These are phyloP conservation scores for Poliocrania exsul DNA, from an alignment of 2,797 vertebrate genomes.

Conservation along the genomic window DNA sequence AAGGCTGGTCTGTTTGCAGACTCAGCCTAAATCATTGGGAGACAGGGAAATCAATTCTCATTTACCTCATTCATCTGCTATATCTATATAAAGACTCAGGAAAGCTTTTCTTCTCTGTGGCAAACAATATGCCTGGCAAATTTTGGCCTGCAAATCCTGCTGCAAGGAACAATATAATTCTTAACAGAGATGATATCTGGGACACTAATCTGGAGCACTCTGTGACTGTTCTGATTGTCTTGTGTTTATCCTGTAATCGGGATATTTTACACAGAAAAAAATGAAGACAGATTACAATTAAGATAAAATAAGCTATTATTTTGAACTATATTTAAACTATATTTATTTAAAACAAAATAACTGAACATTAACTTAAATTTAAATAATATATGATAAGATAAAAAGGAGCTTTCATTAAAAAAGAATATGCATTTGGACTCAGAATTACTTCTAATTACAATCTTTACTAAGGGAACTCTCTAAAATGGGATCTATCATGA, in stretches of 20 bases:
- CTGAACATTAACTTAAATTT: not conserved
- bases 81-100: not conserved
- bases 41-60: not conserved
- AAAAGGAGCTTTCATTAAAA: not conserved
- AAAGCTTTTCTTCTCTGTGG: not conserved
- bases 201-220: not conserved
- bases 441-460: not conserved
- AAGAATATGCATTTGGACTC: not conserved
- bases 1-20: not conserved
- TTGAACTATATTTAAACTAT: not conserved
- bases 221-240: not conserved
- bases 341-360: not conserved
- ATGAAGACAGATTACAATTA: not conserved
- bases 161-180: not conserved
- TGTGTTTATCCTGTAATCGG: not conserved
- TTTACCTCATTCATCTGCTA: constrained; percentile 42
- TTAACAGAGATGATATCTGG: not conserved
- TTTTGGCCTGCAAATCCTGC: constrained; percentile 25
- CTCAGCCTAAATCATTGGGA: not conserved
- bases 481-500: not conserved
- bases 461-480: not conserved
- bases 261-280: not conserved
- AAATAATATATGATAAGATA: not conserved
- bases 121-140: not conserved
- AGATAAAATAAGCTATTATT: not conserved